Base-by-base conservation (phyloP, 1,140 invertebrate species). In the Atta cephalotes region DNA sequence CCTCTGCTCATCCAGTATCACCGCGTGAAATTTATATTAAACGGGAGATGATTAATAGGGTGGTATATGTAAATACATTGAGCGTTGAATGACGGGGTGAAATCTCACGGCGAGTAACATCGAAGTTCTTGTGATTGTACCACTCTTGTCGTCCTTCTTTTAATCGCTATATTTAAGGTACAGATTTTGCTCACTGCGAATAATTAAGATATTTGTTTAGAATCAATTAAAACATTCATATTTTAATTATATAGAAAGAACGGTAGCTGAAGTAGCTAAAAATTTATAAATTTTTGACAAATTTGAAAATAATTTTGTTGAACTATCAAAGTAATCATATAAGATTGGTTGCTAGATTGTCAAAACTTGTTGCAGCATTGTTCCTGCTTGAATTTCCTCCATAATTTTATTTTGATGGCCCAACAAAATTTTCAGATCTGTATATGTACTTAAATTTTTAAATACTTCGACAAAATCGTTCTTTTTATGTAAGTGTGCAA, bases 11-110 rank as follows among this genome's bases (percentile, higher is more conserved):
- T 53, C 56, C 39, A 4, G 16, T 45, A 81, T 3, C n/a, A 60
- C 10, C 51, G 35, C 31, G 49, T 31, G 4, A 81, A 71, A 58
- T 81, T 81, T 28, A 81, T 81, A 81, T 81, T 62, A 76, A 84
- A 45, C 56, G 39, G 39, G 39, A 12, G 39, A 45, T 45, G 56
- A 63, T 63, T 74, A 72, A 49, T 18, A 62, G 14, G 21, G 39
- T 62, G 39, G n/a, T 31, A 21, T 49, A 45, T 6, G 39, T 45
- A 16, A 12, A 62, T 14, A 49, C 16, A 60, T 49, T n/a, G 39
- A 3, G 7, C 12, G 18, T 62, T 63, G 25, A 62, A 84, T 76
- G 80, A 82, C 80, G 25, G 39, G 31, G 12, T 84, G 28, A 76
- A 58, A 63, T 28, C 25, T 74, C 39, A 49, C 39, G 80, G 53